A percentile compares a stretch with the other conserved stretches of the same genome.
Evolutionary conservation across 2,113 vertebrate genomes (phyloP).

Genomic region (Lota lota): DNA sequence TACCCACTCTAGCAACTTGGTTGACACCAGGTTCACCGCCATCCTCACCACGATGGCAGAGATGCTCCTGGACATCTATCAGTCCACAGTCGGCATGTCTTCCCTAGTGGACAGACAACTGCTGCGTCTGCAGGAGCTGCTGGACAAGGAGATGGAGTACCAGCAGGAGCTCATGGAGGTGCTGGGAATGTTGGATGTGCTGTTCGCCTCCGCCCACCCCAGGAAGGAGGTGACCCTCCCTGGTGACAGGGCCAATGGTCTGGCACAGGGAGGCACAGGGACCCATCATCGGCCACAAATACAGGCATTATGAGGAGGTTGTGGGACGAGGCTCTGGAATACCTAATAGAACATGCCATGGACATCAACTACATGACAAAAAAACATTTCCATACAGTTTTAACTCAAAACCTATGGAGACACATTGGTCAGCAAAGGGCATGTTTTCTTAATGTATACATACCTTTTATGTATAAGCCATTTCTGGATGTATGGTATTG

Average conservation of each 20-base stretch:
- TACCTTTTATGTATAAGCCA: slow-evolving; percentile 25
- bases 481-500: slow-evolving; percentile 21
- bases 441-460: slow-evolving; percentile 9
- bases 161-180: slow-evolving; percentile 89
- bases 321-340: slow-evolving; percentile 5
- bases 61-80: slow-evolving; percentile 88
- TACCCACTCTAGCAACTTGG: slow-evolving; percentile 76
- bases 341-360: background rate
- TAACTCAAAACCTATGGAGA: slow-evolving; percentile 9
- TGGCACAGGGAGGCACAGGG: slow-evolving; percentile 32
- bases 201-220: slow-evolving; percentile 86
- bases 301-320: slow-evolving; percentile 51
- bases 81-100: slow-evolving; percentile 83
- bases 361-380: background rate
- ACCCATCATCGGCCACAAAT: slow-evolving; percentile 33
- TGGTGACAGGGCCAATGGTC: slow-evolving; percentile 40
- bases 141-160: slow-evolving; percentile 89
- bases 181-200: slow-evolving; percentile 93
- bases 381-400: slow-evolving; percentile 32
- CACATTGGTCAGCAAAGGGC: slow-evolving; percentile 2
- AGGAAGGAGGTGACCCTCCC: slow-evolving; percentile 63
- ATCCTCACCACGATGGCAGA: slow-evolving; percentile 83
- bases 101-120: slow-evolving; percentile 86
- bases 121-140: slow-evolving; percentile 81
- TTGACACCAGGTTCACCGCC: slow-evolving; percentile 84